Percentiles rank a stretch among this genome's conserved stretches.
Evolutionary conservation across 2,888 invertebrate species (phyloP).

Genomic region (Sesia bembeciformis): DNA sequence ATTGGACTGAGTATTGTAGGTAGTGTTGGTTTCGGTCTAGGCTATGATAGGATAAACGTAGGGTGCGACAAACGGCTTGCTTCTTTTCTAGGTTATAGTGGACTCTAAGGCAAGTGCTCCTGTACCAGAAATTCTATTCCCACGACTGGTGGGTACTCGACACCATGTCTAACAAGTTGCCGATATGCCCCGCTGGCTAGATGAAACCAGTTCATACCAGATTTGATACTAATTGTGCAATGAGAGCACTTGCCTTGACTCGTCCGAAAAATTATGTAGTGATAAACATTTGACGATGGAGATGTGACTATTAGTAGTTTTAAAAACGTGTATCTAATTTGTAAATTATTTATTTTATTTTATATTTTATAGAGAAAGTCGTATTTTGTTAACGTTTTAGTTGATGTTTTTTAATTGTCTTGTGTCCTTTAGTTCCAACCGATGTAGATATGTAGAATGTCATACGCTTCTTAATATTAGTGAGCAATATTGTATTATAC

Average conservation of each 20-base stretch:
- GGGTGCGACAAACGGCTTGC: conserved; percentile 66
- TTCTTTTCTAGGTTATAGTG: conserved; percentile 41
- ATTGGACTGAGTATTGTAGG: conserved; percentile 72
- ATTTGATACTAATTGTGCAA: conserved; percentile 10
- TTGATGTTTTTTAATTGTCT: conserved; percentile 67
- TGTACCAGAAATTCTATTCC: conserved; percentile 3
- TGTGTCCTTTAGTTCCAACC: conserved; percentile 61
- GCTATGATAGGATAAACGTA: conserved; percentile 53
- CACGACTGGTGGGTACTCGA: conserved; percentile 8
- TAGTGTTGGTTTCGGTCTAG: conserved; percentile 63
- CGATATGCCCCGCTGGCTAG: conserved; percentile 5
- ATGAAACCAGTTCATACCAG: conserved; percentile 16
- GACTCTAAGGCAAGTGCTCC: conserved; percentile 34
- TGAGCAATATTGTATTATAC: conserved; percentile 66
- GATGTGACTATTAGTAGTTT: conserved; percentile 61
- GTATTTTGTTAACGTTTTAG: conserved; percentile 75
- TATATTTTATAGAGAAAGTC: conserved; percentile 64
- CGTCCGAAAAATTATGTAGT: conserved; percentile 44
- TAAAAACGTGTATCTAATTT: conserved; percentile 68
- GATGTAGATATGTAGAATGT: conserved; percentile 67
- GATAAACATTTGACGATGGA: conserved; percentile 49
- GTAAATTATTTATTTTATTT: conserved; percentile 72
- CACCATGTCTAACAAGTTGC: conserved; percentile 7
- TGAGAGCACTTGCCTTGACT: conserved; percentile 34
- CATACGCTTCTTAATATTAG: conserved; percentile 72